phyloP scores from a whole-genome alignment of 2,888 invertebrate genomes.

The Beris chalybata region DNA sequence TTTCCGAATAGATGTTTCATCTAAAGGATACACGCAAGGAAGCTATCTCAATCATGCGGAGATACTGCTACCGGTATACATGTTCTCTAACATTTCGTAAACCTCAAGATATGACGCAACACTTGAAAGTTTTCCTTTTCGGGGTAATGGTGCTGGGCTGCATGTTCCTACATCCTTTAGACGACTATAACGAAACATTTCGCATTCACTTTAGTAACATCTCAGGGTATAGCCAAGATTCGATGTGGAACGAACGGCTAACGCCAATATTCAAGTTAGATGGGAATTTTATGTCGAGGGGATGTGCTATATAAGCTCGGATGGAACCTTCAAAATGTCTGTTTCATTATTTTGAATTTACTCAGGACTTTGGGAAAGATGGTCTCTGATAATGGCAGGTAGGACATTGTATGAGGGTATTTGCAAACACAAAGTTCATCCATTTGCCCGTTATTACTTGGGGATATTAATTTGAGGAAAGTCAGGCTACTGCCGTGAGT shows the following conservation, averaged over 20 bases:
- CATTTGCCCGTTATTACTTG: no score
- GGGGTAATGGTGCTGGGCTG: background rate
- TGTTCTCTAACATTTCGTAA: no score
- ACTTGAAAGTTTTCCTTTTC: conserved; percentile 21
- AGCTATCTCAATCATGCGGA: no score
- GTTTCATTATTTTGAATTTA: conserved; percentile 23
- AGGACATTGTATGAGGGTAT: no score
- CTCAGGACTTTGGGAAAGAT: conserved; percentile 10
- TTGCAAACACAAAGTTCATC: no score
- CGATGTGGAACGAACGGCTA: conserved; percentile 5
- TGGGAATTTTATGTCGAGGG: conserved; percentile 8
- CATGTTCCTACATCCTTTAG: background rate
- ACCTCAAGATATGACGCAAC: conserved; percentile 7
- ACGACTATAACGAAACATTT: conserved; percentile 3
- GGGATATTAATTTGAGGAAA: no score
- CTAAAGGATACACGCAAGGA: no score
- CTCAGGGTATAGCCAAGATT: background rate
- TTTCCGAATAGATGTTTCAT: no score
- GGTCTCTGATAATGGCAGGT: no score
- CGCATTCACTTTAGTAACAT: conserved; percentile 2
- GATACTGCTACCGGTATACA: no score
- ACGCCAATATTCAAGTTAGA: conserved; percentile 9
- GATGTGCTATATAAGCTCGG: background rate
- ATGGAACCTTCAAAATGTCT: conserved; percentile 9
- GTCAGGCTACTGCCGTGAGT: no score